Evolutionary conservation across 2,797 vertebrate genomes (phyloP).

Genomic region (Hoplostethus mediterraneus): DNA sequence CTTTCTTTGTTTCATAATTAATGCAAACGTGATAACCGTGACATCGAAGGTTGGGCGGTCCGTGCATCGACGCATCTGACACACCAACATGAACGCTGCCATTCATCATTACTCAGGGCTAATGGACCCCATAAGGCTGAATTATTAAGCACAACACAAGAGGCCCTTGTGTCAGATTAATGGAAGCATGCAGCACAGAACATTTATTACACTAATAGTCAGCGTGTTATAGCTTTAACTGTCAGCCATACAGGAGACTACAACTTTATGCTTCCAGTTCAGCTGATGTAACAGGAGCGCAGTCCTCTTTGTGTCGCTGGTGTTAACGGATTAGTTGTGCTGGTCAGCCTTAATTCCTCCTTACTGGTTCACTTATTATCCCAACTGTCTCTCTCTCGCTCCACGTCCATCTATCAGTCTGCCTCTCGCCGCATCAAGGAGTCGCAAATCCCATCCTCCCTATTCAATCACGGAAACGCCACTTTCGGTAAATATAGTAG

Average conservation of each 20-base stretch:
- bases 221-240: constrained; percentile 54
- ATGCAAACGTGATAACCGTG: constrained; percentile 79
- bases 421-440: constrained; percentile 1
- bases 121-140: constrained; percentile 74
- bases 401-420: constrained; percentile 17
- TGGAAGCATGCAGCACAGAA: constrained; percentile 54
- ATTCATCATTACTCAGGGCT: constrained; percentile 71
- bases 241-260: constrained; percentile 41
- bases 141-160: constrained; percentile 78
- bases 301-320: constrained; percentile 35
- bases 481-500: constrained; percentile 33
- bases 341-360: background rate
- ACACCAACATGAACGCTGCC: constrained; percentile 72
- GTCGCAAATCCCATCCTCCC: constrained; percentile 9
- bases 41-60: constrained; percentile 70
- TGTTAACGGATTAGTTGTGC: constrained; percentile 49
- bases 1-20: constrained; percentile 79
- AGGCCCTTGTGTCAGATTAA: constrained; percentile 76
- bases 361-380: constrained; percentile 2
- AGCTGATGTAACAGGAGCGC: constrained; percentile 49
- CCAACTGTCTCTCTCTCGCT: background rate
- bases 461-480: constrained; percentile 8
- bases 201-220: constrained; percentile 59
- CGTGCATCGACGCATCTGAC: constrained; percentile 66
- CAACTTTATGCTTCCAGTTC: constrained; percentile 42